Conservation (phyloP, 1,140 invertebrate species). For the Heliothis subflexa region DNA sequence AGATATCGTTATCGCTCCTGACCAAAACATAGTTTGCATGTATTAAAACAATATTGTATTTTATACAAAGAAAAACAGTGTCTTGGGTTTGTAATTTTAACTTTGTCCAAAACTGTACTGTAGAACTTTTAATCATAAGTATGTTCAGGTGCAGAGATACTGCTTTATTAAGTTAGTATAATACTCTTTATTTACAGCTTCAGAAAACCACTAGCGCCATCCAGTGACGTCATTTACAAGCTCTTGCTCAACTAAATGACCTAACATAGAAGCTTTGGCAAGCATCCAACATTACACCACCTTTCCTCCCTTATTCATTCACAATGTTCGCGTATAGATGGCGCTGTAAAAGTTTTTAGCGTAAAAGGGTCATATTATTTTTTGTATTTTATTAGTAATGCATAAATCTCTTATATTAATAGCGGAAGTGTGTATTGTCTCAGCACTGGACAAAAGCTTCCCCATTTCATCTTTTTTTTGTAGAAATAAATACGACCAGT, state of each 20-base stretch:
- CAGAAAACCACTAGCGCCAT: conserved; percentile 13
- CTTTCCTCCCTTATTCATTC: background rate
- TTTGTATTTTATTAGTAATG: background rate
- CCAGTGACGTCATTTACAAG: conserved; percentile 20
- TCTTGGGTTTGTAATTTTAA: too few species aligned
- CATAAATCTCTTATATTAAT: too few species aligned
- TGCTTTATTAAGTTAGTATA: background rate
- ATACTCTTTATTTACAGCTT: background rate
- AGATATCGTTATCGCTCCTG: too few species aligned
- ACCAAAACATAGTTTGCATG: too few species aligned
- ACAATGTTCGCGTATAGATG: background rate
- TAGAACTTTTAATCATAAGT: too few species aligned
- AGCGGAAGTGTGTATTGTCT: too few species aligned
- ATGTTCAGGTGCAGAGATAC: background rate
- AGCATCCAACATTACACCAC: background rate
- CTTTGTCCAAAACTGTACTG: too few species aligned
- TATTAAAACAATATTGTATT: too few species aligned
- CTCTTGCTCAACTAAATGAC: background rate
- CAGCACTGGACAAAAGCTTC: too few species aligned
- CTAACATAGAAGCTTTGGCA: conserved; percentile 1
- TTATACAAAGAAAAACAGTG: too few species aligned
- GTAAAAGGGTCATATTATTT: background rate
- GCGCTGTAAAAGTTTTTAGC: background rate
- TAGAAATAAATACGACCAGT: too few species aligned
- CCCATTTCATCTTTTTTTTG: too few species aligned